Base-by-base conservation (phyloP, 2,888 invertebrate species). In the Stenolophus ochropezus region DNA sequence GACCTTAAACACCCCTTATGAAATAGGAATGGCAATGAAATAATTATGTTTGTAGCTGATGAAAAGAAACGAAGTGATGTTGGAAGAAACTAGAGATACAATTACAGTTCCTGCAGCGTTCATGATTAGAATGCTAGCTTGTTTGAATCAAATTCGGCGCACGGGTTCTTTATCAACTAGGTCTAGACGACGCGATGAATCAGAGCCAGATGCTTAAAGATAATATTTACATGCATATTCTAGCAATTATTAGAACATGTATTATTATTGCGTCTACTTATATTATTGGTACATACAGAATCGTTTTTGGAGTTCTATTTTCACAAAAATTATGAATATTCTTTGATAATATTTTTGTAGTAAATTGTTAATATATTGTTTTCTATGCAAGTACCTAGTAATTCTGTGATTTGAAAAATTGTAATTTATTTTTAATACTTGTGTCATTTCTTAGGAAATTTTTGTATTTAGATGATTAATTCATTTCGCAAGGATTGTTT, bases 61-160 rank as follows among this genome's bases (percentile, higher is more conserved):
- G 86, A 91, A 92, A 86, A 91, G 95, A 74, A 96, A 96, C 89
- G 94, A 94, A 83, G 91, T 95, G 56, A 96, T 96, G 96, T 89
- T 96, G 85, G 95, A 96, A 89, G 96, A 96, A 89, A 96, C 96
- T 16, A 92, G 94, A 88, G 96, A 96, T 87, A 96, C 96, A 0
- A 95, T 96, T 83, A 96, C 96, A 23, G 96, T 96, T 78, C 96
- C 96, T 33, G 96, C 96, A 16, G 93, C 95, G 75, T 96, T 96
- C 88, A 96, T 96, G 95, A 94, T 96, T 84, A 90, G 94, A 86
- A 93, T 94, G 93, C 87, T 94, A 86, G 93, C 93, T 51, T 93
- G 93, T 86, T 90, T 94, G 83, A 94, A 93, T 88, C 92, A 93
- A 84, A 92, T 93, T 85, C 90, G 93, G 84, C 90, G 92, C 88